Percentiles rank a stretch among this genome's conserved stretches.
phyloP scores from a whole-genome alignment of 2,888 invertebrate species.

The Phoenoteleia sp. region DNA sequence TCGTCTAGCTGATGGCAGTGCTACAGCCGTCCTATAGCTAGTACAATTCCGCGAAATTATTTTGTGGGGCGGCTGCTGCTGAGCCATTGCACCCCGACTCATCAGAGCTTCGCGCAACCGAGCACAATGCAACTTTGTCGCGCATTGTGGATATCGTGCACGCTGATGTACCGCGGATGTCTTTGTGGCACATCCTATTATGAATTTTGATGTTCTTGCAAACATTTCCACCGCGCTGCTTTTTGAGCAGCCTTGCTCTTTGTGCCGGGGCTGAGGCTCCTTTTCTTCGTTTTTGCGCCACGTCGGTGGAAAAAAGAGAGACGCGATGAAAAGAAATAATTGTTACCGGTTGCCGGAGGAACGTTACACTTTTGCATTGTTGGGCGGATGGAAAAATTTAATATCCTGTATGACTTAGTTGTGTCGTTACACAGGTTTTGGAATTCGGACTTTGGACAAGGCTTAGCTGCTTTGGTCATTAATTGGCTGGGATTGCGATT shows the following conservation, averaged over 20 bases:
- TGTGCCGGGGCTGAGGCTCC: too few species aligned
- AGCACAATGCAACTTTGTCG: slow-evolving; percentile 77
- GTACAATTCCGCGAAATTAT: slow-evolving; percentile 79
- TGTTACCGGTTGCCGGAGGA: too few species aligned
- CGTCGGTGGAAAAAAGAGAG: background rate
- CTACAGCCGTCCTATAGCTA: slow-evolving; percentile 51
- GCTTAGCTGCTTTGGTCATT: too few species aligned
- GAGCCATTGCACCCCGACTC: slow-evolving; percentile 70
- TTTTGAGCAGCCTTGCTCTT: slow-evolving; percentile 24
- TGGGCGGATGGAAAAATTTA: too few species aligned
- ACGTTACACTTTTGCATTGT: slow-evolving; percentile 41
- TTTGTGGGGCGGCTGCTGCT: slow-evolving; percentile 73
- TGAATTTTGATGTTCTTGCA: slow-evolving; percentile 59
- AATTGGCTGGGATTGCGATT: too few species aligned
- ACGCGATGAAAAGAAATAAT: slow-evolving; percentile 58
- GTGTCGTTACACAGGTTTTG: too few species aligned
- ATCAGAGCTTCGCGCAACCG: slow-evolving; percentile 71
- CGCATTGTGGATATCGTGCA: slow-evolving; percentile 74
- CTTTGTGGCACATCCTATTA: slow-evolving; percentile 58
- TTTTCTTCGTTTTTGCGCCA: background rate
- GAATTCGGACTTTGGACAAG: too few species aligned
- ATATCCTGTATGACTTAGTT: too few species aligned
- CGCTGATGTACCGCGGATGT: slow-evolving; percentile 39
- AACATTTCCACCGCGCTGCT: slow-evolving; percentile 49
- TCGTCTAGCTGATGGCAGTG: slow-evolving; percentile 67